These are phyloP conservation scores for Stenichneumon culpator DNA, from an alignment of 2,888 invertebrate genomes.

Conservation along the genomic window DNA sequence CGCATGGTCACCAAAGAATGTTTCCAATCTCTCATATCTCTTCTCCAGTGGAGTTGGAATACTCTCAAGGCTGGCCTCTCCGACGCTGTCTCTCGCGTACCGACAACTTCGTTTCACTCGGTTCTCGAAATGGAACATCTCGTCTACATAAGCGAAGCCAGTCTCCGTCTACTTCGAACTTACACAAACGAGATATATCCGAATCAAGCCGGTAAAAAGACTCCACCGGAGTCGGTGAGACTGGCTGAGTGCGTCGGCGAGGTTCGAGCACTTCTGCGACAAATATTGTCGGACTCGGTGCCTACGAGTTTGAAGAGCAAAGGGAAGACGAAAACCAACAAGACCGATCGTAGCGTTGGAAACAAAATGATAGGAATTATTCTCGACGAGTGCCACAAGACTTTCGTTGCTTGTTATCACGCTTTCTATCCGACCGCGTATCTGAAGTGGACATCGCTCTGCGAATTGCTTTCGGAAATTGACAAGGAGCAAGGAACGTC, in stretches of 20 bases:
- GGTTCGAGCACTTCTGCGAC: constrained; percentile 92
- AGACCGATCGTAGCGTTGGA: constrained; percentile 73
- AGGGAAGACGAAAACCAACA: constrained; percentile 77
- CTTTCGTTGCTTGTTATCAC: constrained; percentile 96
- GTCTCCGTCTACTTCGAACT: constrained; percentile 92
- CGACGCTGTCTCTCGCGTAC: constrained; percentile 86
- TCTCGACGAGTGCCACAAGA: constrained; percentile 95
- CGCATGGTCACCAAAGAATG: constrained; percentile 94
- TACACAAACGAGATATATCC: constrained; percentile 98
- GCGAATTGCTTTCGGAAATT: constrained; percentile 91
- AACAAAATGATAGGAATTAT: constrained; percentile 90
- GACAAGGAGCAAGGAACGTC: constrained; percentile 86
- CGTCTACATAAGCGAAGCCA: constrained; percentile 94
- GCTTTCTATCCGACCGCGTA: constrained; percentile 98
- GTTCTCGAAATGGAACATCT: constrained; percentile 92
- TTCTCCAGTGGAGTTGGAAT: constrained; percentile 97
- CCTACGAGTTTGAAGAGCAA: constrained; percentile 83
- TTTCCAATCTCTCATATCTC: constrained; percentile 93
- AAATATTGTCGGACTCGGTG: constrained; percentile 92
- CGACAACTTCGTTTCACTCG: constrained; percentile 82
- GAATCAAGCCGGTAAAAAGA: constrained; percentile 87
- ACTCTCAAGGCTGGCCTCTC: constrained; percentile 91
- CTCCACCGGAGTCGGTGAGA: constrained; percentile 90
- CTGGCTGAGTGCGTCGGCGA: constrained; percentile 95
- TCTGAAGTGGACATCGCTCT: constrained; percentile 96